Evolutionary conservation across 2,888 invertebrate species (phyloP).

Genomic region (Macaria notata): DNA sequence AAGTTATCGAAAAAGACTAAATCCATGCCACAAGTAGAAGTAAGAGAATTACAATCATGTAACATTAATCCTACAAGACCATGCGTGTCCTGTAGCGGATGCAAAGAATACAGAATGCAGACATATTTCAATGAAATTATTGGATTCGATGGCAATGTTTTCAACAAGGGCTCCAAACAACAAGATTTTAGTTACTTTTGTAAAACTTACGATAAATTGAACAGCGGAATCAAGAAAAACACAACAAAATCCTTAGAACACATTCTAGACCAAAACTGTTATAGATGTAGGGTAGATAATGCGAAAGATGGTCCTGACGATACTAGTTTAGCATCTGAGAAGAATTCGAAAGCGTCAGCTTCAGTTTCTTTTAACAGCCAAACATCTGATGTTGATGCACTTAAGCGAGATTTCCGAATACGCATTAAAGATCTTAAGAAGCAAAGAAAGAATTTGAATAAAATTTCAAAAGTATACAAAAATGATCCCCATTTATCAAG

Average conservation of each 20-base stretch:
- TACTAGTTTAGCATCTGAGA: background rate
- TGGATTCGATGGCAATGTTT: conserved; percentile 33
- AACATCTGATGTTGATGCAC: background rate
- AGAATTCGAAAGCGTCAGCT: background rate
- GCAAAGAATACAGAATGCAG: conserved; percentile 25
- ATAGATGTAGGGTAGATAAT: conserved; percentile 12
- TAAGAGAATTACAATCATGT: background rate
- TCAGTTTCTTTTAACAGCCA: background rate
- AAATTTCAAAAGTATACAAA: conserved; percentile 39
- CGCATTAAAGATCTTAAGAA: conserved; percentile 33
- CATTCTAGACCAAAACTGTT: background rate
- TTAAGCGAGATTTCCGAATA: conserved; percentile 1
- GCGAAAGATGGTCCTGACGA: conserved; percentile 4
- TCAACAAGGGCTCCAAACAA: conserved; percentile 32
- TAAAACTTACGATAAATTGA: conserved; percentile 35
- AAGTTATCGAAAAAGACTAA: background rate
- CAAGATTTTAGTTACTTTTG: conserved; percentile 33
- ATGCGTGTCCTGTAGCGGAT: background rate
- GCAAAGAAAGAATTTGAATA: conserved; percentile 41
- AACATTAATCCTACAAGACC: background rate
- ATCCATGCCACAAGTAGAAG: background rate
- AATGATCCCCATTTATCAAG: conserved; percentile 13
- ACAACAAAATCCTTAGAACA: conserved; percentile 1
- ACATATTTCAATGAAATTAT: conserved; percentile 36
- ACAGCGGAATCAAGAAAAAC: conserved; percentile 24